Evolutionary conservation across 1,140 invertebrate species (phyloP), one percentile per base, ranked within the genome.

Genomic region (Stegodyphus dumicola): DNA sequence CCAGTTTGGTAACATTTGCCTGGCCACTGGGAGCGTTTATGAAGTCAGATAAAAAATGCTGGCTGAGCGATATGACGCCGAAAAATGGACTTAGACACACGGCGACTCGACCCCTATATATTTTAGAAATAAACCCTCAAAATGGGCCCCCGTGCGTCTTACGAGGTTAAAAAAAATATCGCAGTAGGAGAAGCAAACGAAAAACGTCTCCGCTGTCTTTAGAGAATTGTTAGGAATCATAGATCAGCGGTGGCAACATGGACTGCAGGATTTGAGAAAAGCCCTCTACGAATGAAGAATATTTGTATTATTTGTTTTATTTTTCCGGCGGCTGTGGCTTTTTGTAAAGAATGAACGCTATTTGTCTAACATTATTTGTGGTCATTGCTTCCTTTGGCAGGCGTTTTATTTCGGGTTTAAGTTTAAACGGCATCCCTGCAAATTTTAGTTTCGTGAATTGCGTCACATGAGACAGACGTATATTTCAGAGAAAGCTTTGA

Each of bases 81-180:
- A 69, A 78, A 78, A 78, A 69, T 78, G 69, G 77, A 78, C 48
- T 78, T 18, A 17, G 48, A 77, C 67, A 18, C 75, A 65, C 65
- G n/a, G 60, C n/a, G 54, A 69, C 77, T 69, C 65, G 77, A 69
- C 52, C 77, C 64, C 64, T 53, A 78, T 78, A 78, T 78, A 78
- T 78, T 78, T 78, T 67, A 67, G 77, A 17, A 78, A 78, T 78
- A 78, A 78, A 78, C 77, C 65, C 17, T 13, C 48, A 6, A 66
- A 78, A 78, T 69, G 77, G 69, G 33, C n/a, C 52, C 65, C 52
- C 66, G 51, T 67, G 33, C 18, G 65, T 54, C 65, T 69, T 69
- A 52, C 54, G 60, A 18, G 73, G 18, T 4, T 51, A 51, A 64
- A 51, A 65, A 53, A 11, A 69, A 54, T n/a, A 7, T 13, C n/a